Evolutionary conservation across 1,140 invertebrate genomes (phyloP), one percentile per base, ranked within the genome.

Genomic region (Phymastichus coffea): DNA sequence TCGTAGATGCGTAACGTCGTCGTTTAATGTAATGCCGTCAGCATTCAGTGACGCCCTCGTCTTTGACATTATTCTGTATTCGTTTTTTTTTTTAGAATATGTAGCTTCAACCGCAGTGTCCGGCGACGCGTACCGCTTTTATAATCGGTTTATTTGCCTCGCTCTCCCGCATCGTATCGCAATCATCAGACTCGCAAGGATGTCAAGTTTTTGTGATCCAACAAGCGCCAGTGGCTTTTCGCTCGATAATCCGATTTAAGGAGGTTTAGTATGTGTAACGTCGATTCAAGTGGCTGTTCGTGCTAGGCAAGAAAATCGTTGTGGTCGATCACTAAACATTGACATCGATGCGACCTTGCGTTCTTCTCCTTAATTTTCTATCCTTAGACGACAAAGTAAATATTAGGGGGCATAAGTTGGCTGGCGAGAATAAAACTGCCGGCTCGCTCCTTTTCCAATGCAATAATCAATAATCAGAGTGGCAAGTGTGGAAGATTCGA

Each of bases 71-170:
- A n/a, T n/a, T n/a, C n/a, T n/a, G n/a, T 7, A 33, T 33, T 33
- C 12, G 12, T 33, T 33, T 17, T 19, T 60, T 49, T 49, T 62
- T 62, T 66, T 66, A 63, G 64, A 68, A 68, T 64, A 61, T 66
- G 46, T 43, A 66, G 60, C 64, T 68, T n/a, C 63, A 66, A 64
- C 58, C 61, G 56, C 63, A 63, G 52, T 33, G 58, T 66, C 38
- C 47, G n/a, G 47, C 49, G 65, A 65, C 63, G 64, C 51, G 47
- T 69, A 54, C 60, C 25, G 57, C 61, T 59, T 54, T 33, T 33
- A 33, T 33, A 33, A 33, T 7, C 28, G n/a, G n/a, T n/a, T n/a
- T n/a, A n/a, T n/a, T n/a, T n/a, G n/a, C n/a, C n/a, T n/a, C n/a
- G n/a, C n/a, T n/a, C n/a, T n/a, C n/a, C n/a, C n/a, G n/a, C n/a